Evolutionary conservation across 2,888 invertebrate species (phyloP).

Genomic region (Eretmocerus hayati): DNA sequence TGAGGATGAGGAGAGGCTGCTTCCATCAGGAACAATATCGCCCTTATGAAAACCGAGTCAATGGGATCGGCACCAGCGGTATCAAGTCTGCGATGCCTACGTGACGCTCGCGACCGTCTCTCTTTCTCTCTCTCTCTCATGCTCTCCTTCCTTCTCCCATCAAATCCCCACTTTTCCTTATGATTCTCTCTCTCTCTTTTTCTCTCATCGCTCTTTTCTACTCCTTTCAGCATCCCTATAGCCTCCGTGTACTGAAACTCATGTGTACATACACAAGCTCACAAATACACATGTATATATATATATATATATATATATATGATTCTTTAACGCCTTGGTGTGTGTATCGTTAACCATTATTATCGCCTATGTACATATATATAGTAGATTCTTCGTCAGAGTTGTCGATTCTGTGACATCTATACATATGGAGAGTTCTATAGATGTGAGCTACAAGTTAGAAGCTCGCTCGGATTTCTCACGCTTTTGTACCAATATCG

Average conservation of each 20-base stretch:
- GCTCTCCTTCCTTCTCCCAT: not conserved
- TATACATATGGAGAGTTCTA: too few species aligned
- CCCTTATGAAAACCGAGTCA: conserved; percentile 23
- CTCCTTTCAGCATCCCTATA: conserved; percentile 3
- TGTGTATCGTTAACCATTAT: too few species aligned
- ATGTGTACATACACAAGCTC: not conserved
- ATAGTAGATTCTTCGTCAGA: too few species aligned
- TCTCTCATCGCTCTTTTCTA: conserved; percentile 1
- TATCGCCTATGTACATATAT: too few species aligned
- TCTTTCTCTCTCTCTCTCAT: not conserved
- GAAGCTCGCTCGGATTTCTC: conserved; percentile 20
- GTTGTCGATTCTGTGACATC: too few species aligned
- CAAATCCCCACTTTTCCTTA: too few species aligned
- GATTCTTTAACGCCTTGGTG: too few species aligned
- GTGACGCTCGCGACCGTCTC: conserved; percentile 9
- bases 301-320: too few species aligned
- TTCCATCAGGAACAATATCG: conserved; percentile 21
- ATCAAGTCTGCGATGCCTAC: conserved; percentile 4
- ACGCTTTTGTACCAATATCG: conserved; percentile 26
- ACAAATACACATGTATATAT: too few species aligned
- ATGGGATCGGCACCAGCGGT: conserved; percentile 12
- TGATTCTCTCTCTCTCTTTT: not conserved
- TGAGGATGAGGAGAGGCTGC: conserved; percentile 5
- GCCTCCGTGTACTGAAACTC: conserved; percentile 2
- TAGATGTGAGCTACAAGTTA: not conserved